Percentiles rank a stretch among this genome's conserved stretches.
Conservation (phyloP, 2,888 invertebrate species). For the Amphipyra berbera region DNA sequence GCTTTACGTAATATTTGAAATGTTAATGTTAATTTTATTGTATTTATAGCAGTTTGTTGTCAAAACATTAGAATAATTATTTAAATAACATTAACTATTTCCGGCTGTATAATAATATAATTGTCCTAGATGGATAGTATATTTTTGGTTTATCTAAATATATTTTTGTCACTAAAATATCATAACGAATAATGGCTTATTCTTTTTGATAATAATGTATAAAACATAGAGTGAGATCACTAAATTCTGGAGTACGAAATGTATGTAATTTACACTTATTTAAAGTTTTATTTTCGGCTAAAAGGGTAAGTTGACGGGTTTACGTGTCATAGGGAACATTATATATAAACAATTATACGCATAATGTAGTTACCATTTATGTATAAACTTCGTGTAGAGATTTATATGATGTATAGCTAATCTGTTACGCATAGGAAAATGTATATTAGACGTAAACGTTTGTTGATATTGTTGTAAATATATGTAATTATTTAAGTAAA, state of each 20-base stretch:
- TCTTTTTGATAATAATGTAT: slow-evolving; percentile 5
- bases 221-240: slow-evolving; percentile 5
- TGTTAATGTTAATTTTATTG: slow-evolving; percentile 26
- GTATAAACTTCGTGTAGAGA: slow-evolving; percentile 63
- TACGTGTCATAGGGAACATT: slow-evolving; percentile 74
- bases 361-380: slow-evolving; percentile 56
- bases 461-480: slow-evolving; percentile 87
- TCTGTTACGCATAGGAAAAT: slow-evolving; percentile 70
- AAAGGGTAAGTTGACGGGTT: slow-evolving; percentile 66
- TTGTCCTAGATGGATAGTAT: background rate
- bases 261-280: slow-evolving; percentile 23
- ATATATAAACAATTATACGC: slow-evolving; percentile 57
- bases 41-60: slow-evolving; percentile 7
- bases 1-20: slow-evolving; percentile 24
- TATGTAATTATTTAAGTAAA: slow-evolving; percentile 70
- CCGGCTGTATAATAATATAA: background rate
- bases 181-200: background rate
- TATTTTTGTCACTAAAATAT: background rate
- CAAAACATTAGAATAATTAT: slow-evolving; percentile 2
- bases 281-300: slow-evolving; percentile 60
- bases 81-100: too few species aligned
- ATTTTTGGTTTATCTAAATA: background rate
- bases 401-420: slow-evolving; percentile 71
- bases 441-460: slow-evolving; percentile 69
- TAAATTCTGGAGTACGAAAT: slow-evolving; percentile 23